These are phyloP conservation scores for Montifringilla adamsi DNA, from an alignment of 2,113 vertebrate genomes.

Conservation along the genomic window DNA sequence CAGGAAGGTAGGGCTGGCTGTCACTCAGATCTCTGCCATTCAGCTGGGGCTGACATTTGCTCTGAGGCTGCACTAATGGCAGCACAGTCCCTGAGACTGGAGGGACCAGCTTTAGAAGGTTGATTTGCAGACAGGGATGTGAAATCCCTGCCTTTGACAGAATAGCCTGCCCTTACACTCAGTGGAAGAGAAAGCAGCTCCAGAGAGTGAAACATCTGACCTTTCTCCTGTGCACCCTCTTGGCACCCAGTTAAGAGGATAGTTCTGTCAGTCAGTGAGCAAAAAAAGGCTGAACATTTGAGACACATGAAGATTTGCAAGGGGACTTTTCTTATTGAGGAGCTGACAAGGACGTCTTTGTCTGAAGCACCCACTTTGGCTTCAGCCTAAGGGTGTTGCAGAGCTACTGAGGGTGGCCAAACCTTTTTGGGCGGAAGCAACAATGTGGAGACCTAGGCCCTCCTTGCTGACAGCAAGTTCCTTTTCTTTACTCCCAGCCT, in stretches of 20 bases:
- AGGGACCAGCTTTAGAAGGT: background rate
- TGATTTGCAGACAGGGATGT: background rate
- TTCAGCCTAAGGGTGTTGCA: background rate
- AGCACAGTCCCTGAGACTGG: background rate
- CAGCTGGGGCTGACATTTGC: background rate
- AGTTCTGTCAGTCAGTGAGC: background rate
- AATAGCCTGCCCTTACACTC: background rate
- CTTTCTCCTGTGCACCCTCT: background rate
- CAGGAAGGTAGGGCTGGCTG: background rate
- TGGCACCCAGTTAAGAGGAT: background rate
- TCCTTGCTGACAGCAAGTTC: background rate
- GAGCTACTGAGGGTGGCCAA: background rate
- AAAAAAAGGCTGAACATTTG: background rate
- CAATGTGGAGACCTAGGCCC: background rate
- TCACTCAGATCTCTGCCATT: background rate
- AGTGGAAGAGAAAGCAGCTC: background rate
- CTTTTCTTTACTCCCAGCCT: background rate
- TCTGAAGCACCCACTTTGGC: background rate
- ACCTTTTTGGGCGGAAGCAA: background rate
- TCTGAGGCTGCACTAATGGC: background rate
- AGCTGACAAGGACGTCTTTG: background rate
- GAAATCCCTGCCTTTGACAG: background rate
- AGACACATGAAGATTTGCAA: background rate
- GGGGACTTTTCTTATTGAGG: background rate
- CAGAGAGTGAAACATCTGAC: background rate